Conservation (phyloP, 1,140 invertebrate species). For the Ericerus pela region DNA sequence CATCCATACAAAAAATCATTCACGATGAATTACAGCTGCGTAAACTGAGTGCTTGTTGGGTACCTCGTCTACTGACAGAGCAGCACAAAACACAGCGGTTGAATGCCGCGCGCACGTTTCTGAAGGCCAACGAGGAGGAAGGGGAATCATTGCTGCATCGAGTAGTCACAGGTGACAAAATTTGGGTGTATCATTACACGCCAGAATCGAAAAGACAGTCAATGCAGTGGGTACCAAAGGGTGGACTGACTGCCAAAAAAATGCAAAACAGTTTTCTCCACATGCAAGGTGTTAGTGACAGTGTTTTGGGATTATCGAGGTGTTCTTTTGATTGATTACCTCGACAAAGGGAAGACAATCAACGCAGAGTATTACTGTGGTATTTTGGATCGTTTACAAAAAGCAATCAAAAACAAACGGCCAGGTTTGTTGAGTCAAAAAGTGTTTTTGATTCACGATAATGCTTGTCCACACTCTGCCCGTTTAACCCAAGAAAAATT, state of each 20-base stretch:
- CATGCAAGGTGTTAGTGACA: slow-evolving; percentile 8
- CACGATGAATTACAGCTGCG: neutral
- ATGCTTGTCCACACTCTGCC: slow-evolving; percentile 26
- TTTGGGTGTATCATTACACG: slow-evolving; percentile 22
- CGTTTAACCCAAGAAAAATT: slow-evolving; percentile 18
- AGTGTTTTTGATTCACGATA: slow-evolving; percentile 27
- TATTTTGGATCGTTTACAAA: slow-evolving; percentile 13
- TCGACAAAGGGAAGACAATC: slow-evolving; percentile 2
- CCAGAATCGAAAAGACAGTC: slow-evolving; percentile 23
- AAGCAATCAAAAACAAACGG: slow-evolving; percentile 22
- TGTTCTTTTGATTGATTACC: slow-evolving; percentile 11
- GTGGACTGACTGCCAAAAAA: slow-evolving; percentile 16
- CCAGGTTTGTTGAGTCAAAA: slow-evolving; percentile 17
- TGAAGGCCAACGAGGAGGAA: neutral
- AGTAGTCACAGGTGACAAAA: slow-evolving; percentile 21
- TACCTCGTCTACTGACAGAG: slow-evolving; percentile 1
- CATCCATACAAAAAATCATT: neutral
- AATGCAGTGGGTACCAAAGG: slow-evolving; percentile 16
- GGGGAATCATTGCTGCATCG: slow-evolving; percentile 16
- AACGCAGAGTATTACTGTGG: slow-evolving; percentile 17
- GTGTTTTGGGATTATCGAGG: slow-evolving; percentile 14
- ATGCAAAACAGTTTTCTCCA: slow-evolving; percentile 13
- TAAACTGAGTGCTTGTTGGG: slow-evolving; percentile 13
- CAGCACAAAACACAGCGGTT: slow-evolving; percentile 12
- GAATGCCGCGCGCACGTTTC: neutral